phyloP scores from a whole-genome alignment of 2,888 invertebrate genomes.

The Phymatocera aterrima region DNA sequence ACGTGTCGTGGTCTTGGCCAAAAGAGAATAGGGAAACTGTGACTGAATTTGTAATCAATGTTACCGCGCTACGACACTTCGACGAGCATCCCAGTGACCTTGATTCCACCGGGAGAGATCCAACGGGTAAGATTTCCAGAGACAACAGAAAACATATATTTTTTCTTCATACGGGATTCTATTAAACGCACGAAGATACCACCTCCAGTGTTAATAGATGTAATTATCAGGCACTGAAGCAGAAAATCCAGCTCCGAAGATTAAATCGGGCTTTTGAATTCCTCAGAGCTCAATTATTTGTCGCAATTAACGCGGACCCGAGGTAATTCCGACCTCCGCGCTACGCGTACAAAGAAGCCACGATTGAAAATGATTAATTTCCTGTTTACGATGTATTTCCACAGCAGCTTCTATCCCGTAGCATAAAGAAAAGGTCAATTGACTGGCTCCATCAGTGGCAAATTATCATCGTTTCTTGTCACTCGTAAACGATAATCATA shows the following conservation, averaged over 20 bases:
- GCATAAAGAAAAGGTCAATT: conserved; percentile 13
- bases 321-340: conserved; percentile 20
- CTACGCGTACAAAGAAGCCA: conserved; percentile 22
- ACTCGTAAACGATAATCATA: conserved; percentile 24
- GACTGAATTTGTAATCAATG: conserved; percentile 83
- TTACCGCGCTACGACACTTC: conserved; percentile 83
- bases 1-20: conserved; percentile 84
- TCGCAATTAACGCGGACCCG: conserved; percentile 32
- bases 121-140: conserved; percentile 59
- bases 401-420: neutral
- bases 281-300: conserved; percentile 32
- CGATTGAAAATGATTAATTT: conserved; percentile 42
- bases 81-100: conserved; percentile 78
- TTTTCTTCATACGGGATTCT: neutral
- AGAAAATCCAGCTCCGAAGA: conserved; percentile 2
- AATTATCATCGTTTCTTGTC: conserved; percentile 8
- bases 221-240: conserved; percentile 20
- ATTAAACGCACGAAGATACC: conserved; percentile 1
- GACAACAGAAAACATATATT: neutral
- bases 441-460: neutral
- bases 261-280: conserved; percentile 31
- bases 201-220: neutral
- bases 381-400: conserved; percentile 37
- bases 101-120: conserved; percentile 26
- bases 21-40: conserved; percentile 80